Percentiles rank a stretch among this genome's conserved stretches.
Evolutionary conservation across 1,140 invertebrate genomes (phyloP).

Genomic region (Drosophila sulfurigaster): DNA sequence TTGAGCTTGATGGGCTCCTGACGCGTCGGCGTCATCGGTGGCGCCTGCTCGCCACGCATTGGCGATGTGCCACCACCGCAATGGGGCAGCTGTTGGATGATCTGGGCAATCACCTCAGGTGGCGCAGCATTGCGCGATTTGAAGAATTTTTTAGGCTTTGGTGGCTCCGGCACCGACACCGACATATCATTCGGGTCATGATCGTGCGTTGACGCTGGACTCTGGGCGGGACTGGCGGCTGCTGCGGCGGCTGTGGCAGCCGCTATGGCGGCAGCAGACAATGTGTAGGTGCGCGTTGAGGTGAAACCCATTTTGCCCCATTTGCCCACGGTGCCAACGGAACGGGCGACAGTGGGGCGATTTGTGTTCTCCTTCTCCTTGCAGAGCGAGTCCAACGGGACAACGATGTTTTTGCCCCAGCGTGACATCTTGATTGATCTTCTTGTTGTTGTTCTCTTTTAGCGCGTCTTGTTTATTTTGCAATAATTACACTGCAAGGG

Average conservation of each 20-base stretch:
- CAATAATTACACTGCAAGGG: slow-evolving; percentile 46
- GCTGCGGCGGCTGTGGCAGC: slow-evolving; percentile 83
- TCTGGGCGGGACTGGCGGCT: slow-evolving; percentile 86
- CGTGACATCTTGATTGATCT: slow-evolving; percentile 86
- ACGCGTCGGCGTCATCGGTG: slow-evolving; percentile 50
- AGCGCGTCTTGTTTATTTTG: slow-evolving; percentile 37
- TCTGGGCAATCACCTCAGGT: slow-evolving; percentile 85
- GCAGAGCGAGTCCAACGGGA: slow-evolving; percentile 87
- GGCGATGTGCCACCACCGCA: slow-evolving; percentile 83
- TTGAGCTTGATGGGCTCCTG: slow-evolving; percentile 73
- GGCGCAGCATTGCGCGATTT: slow-evolving; percentile 92
- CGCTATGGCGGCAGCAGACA: slow-evolving; percentile 80
- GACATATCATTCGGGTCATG: slow-evolving; percentile 84
- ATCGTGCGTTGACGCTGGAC: slow-evolving; percentile 87
- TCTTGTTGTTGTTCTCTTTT: slow-evolving; percentile 32
- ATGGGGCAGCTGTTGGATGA: slow-evolving; percentile 86
- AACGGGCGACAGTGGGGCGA: slow-evolving; percentile 93
- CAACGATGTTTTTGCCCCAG: slow-evolving; percentile 87
- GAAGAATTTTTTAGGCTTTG: slow-evolving; percentile 95
- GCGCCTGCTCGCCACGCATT: slow-evolving; percentile 75
- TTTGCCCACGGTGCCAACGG: slow-evolving; percentile 95
- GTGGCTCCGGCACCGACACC: slow-evolving; percentile 85
- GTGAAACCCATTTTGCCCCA: slow-evolving; percentile 98
- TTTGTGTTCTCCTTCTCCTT: slow-evolving; percentile 94
- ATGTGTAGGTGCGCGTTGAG: slow-evolving; percentile 90